Conservation (phyloP, 2,797 vertebrate genomes). For the Lophura swinhoii region DNA sequence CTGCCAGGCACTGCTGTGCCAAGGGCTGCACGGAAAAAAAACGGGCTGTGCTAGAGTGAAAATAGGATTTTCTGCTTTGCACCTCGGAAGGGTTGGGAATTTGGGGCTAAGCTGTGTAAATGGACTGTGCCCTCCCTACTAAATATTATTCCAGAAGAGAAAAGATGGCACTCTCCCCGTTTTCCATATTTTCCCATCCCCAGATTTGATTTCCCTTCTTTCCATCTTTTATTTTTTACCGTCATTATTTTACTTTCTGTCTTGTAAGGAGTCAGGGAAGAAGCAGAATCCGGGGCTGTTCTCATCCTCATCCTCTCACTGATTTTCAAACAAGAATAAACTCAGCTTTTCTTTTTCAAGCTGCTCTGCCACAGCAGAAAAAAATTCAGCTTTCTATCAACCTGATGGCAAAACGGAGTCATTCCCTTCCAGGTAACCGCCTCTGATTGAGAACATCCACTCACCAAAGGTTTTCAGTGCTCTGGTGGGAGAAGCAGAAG, state of each 20-base stretch:
- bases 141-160: not conserved
- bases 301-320: not conserved
- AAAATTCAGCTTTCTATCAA: not conserved
- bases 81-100: not conserved
- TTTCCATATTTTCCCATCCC: not conserved
- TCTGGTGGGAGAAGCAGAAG: not conserved
- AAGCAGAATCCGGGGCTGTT: not conserved
- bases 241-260: not conserved
- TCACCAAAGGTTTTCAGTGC: not conserved
- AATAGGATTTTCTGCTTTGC: not conserved
- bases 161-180: not conserved
- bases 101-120: not conserved
- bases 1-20: not conserved
- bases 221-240: not conserved
- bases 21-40: accelerated
- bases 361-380: not conserved
- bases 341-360: not conserved
- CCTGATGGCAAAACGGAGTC: not conserved
- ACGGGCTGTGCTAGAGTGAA: accelerated
- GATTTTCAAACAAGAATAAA: not conserved
- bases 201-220: not conserved
- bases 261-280: accelerated
- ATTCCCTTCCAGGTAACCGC: not conserved
- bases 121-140: accelerated
- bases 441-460: not conserved